Evolutionary conservation across 2,113 vertebrate species (phyloP), one percentile per base, ranked within the genome.

Genomic region (Eonycteris spelaea): DNA sequence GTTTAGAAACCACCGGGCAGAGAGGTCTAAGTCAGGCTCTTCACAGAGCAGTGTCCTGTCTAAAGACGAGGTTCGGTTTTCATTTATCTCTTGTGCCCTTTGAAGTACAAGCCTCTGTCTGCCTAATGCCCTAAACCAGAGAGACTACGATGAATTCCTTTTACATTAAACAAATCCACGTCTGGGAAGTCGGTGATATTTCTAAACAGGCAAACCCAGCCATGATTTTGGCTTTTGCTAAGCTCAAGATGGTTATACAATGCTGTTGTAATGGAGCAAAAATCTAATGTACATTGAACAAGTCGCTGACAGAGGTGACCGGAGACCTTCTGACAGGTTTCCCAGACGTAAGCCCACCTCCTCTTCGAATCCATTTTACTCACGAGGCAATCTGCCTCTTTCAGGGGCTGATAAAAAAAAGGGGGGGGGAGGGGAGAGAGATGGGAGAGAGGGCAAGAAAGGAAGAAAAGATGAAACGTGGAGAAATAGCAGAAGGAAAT

Each of bases 401-500:
- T 26, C 2, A 43, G 55, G 55, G 2, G 53, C 18, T 0, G 26
- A 68, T n/a, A 28, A 38, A n/a, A 48, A 38, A n/a, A 89, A 77
- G 90, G 59, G 40, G n/a, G n/a, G n/a, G n/a, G n/a, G n/a, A n/a
- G n/a, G 97, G 63, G 18, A 87, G 95, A 87, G 95, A 65, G 61
- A 74, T 35, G 16, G 86, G 38, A 73, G 74, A 93, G 68, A 51
- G 74, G 40, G 14, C 28, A 48, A 84, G 48, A 48, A 70, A 51
- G 82, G 96, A 93, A 97, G 95, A 61, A 71, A 96, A 98, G 97
- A 98, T 98, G 98, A 98, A 99, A 98, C 96, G 97, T 96, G 98
- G 98, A 98, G 98, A 99, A 98, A 98, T 95, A 97, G 97, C 97
- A 97, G 98, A 98, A 99, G 99, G 98, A 99, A 99, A 99, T 99